A percentile compares a stretch with the other conserved stretches of the same genome.
Conservation (phyloP, 2,797 vertebrate species). For the Dryobates pubescens region DNA sequence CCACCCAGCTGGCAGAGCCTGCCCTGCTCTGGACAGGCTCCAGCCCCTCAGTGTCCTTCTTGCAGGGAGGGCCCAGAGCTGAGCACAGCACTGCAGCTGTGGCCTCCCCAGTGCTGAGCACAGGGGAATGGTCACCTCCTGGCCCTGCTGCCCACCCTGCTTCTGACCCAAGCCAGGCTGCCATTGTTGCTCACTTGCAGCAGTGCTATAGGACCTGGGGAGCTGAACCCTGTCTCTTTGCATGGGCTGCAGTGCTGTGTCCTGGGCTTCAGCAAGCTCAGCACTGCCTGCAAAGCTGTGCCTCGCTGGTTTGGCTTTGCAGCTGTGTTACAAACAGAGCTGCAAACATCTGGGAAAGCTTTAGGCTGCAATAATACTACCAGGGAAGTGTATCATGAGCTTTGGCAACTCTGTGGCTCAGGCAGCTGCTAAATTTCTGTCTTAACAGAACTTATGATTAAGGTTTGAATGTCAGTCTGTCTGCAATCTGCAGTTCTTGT, state of each 20-base stretch:
- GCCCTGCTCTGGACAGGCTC: too few species aligned
- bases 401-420: neutral
- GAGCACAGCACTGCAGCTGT: too few species aligned
- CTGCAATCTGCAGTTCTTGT: neutral
- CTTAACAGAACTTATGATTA: neutral
- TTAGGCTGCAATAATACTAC: neutral
- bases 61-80: too few species aligned
- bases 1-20: too few species aligned
- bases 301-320: neutral
- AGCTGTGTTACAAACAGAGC: neutral
- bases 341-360: neutral
- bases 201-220: neutral
- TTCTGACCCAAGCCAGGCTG: too few species aligned
- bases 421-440: neutral
- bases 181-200: neutral
- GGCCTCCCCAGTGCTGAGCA: too few species aligned
- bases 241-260: neutral
- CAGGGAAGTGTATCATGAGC: neutral
- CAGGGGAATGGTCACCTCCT: too few species aligned
- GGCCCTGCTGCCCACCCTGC: too few species aligned
- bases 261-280: neutral
- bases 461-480: neutral
- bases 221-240: neutral
- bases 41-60: too few species aligned
- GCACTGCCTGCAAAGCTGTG: neutral